These are phyloP conservation scores for Dromas ardeola DNA, from an alignment of 2,113 vertebrate species.

Conservation along the genomic window DNA sequence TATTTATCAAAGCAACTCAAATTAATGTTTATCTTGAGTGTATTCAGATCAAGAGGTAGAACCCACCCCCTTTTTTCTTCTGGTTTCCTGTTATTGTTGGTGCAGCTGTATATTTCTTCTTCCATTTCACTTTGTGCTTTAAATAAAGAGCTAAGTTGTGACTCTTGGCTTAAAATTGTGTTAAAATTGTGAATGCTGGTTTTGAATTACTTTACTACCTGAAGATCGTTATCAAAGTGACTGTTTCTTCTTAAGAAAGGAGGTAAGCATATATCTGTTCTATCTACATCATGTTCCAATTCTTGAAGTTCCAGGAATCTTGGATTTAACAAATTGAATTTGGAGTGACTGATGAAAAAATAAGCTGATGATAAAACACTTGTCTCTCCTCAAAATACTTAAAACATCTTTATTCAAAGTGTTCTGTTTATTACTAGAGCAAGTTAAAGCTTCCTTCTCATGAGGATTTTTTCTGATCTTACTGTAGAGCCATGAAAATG, in stretches of 20 bases:
- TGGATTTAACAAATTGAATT: constrained; percentile 1
- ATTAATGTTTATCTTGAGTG: not conserved
- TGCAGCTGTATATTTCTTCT: constrained; percentile 46
- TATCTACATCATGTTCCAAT: not conserved
- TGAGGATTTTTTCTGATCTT: not conserved
- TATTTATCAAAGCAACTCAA: not conserved
- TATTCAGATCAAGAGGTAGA: constrained; percentile 16
- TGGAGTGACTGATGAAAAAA: not conserved
- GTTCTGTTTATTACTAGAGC: not conserved
- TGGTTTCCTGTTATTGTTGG: constrained; percentile 60
- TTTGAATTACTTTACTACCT: constrained; percentile 33
- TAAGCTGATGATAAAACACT: not conserved
- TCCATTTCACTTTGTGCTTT: constrained; percentile 10
- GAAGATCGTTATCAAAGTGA: constrained; percentile 17
- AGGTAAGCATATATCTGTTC: constrained; percentile 53
- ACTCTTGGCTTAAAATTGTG: not conserved
- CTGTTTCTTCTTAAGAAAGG: constrained; percentile 34
- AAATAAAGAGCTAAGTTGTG: not conserved
- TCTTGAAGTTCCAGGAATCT: constrained; percentile 48
- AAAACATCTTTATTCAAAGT: not conserved
- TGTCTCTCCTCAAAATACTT: not conserved
- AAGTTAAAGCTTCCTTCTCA: not conserved
- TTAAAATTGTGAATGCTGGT: not conserved
- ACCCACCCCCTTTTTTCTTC: constrained; percentile 39
- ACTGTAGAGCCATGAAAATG: not conserved